A percentile compares a stretch with the other conserved stretches of the same genome.
phyloP scores from a whole-genome alignment of 2,113 vertebrate genomes.

The Galeopterus variegatus region DNA sequence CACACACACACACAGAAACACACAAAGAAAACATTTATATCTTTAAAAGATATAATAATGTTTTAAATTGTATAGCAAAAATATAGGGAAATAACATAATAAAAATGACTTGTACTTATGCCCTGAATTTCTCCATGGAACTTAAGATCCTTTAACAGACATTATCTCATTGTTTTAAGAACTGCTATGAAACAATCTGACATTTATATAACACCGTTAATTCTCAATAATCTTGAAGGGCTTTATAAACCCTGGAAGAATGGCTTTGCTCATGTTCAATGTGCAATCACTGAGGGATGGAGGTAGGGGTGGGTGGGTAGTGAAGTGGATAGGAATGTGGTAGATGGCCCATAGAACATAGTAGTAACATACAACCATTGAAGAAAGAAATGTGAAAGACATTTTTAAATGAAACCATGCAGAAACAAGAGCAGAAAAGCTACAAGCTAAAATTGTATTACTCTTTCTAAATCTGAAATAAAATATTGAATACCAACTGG shows the following conservation, averaged over 20 bases:
- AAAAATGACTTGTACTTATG: slow-evolving; percentile 75
- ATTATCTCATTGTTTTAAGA: slow-evolving; percentile 84
- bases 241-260: slow-evolving; percentile 56
- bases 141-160: slow-evolving; percentile 78
- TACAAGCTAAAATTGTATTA: slow-evolving; percentile 11
- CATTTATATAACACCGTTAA: slow-evolving; percentile 76
- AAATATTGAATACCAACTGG: slow-evolving; percentile 21
- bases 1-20: not conserved
- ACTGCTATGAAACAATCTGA: slow-evolving; percentile 77
- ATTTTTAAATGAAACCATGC: slow-evolving; percentile 50
- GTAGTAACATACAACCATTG: not conserved
- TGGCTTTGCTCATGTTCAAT: slow-evolving; percentile 29
- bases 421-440: slow-evolving; percentile 38
- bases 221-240: slow-evolving; percentile 68
- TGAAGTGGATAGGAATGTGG: not conserved
- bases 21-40: slow-evolving; percentile 2
- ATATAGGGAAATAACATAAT: slow-evolving; percentile 61
- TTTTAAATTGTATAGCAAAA: slow-evolving; percentile 63
- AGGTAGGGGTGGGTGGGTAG: not conserved
- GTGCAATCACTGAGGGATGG: not conserved
- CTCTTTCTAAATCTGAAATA: slow-evolving; percentile 10
- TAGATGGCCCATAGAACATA: not conserved
- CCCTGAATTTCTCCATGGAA: slow-evolving; percentile 62
- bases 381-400: slow-evolving; percentile 35
- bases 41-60: slow-evolving; percentile 38